Base-by-base conservation (phyloP, 2,888 invertebrate genomes). In the Thecophora atra region DNA sequence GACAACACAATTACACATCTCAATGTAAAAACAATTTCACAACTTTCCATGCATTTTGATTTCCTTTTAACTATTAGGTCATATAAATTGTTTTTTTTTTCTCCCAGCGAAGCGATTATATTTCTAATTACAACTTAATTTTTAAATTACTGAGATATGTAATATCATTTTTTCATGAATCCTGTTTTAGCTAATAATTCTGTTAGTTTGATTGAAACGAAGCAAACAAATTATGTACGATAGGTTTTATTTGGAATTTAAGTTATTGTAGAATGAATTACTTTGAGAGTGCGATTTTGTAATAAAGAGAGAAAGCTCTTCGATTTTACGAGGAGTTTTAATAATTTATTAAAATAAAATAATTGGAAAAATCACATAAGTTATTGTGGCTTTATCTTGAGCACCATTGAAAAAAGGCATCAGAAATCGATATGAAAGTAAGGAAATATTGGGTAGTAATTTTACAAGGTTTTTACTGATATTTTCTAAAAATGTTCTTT, bases 311-410 rank as follows among this genome's bases (percentile, higher is more conserved):
- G 72, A 78, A 78, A 79, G 78, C 74, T 78, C 82, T 85, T 85
- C 83, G 83, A 84, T 84, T 85, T 85, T 85, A 83, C 80, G 84
- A 85, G 84, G 85, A 78, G 78, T 79, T 81, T 78, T 77, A 70
- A 80, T 81, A 80, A 83, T 81, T 81, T 80, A 83, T 81, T 81
- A 78, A 75, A 79, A 79, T 79, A 75, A 75, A 74, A 76, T 62
- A 77, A 78, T 77, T 72, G 68, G 58, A 74, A 77, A 78, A 79
- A 71, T 70, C 66, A 73, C 21, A 54, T 37, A 67, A 72, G 65
- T 28, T 11, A 58, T n/a, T n/a, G n/a, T n/a, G n/a, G n/a, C n/a
- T n/a, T n/a, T n/a, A n/a, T n/a, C n/a, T n/a, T n/a, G n/a, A n/a
- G n/a, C n/a, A n/a, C n/a, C n/a, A n/a, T n/a, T n/a, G n/a, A n/a